Base-by-base conservation (phyloP, 2,113 vertebrate genomes). In the Raja brachyura region DNA sequence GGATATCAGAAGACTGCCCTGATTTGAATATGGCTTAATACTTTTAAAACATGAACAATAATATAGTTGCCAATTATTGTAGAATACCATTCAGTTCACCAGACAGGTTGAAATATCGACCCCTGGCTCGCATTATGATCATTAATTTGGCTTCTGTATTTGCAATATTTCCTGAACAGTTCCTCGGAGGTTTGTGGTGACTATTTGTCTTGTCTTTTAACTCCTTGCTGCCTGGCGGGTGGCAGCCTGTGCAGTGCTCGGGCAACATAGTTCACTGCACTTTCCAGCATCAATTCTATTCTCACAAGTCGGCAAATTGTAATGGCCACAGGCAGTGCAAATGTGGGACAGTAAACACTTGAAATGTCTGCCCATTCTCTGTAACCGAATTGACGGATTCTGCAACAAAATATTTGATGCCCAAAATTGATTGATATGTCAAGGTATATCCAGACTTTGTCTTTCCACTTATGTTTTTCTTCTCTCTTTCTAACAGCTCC, bases 401-500 rank as follows among this genome's bases (percentile, higher is more conserved):
- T 28, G n/a, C 10, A 63, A 86, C 4, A 59, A 86, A n/a, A 31
- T 31, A 63, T 31, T 88, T 88, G 14, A n/a, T 31, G 5, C 39
- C 31, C 14, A 3, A 66, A 14, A 22, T 31, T 90, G 18, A 39
- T 33, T 61, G 61, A 68, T 4, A 48, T 22, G 11, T n/a, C 18
- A 22, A 4, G 5, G 14, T 54, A 73, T 28, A 54, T 54, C 16
- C n/a, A 14, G 66, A 39, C 18, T 25, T 74, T 70, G 22, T 48
- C 28, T 85, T 92, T 73, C 73, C 39, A 14, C 5, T 1, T 22
- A 5, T 33, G 8, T 68, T n/a, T 90, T 73, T 10, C 22, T 11
- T 86, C 28, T 56, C 39, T 54, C 48, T 5, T 14, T 48, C 0
- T 63, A 48, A 31, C 96, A 99, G 98, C 94, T 97, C 0, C 98